Base-by-base conservation (phyloP, 2,888 invertebrate species). In the Lasioglossum calceatum region DNA sequence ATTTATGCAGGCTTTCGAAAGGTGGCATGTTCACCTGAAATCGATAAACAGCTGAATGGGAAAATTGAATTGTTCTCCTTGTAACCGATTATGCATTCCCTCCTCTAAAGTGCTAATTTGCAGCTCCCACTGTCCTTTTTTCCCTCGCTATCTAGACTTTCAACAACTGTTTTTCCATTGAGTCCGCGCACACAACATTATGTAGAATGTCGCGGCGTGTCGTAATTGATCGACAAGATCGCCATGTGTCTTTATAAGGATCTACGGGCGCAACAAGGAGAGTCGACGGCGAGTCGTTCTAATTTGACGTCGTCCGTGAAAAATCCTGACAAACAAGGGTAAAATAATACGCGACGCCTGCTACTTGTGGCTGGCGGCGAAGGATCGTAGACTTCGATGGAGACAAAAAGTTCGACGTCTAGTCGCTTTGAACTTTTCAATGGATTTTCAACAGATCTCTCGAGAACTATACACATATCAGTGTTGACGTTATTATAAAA, bases 1-100 rank as follows among this genome's bases (percentile, higher is more conserved):
- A 84, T 85, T 88, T 91, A 85, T 76, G 50, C 14, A 42, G 74
- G 61, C 82, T 87, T 88, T 89, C 84, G 82, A 91, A 89, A 85
- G 82, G 76, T 85, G 61, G 81, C 42, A 42, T 75, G 58, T 42
- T 61, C 61, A 23, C 54, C 39, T 79, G 54, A 77, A 85, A 77
- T 79, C 72, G 54, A 42, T 61, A 81, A 76, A 81, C 81, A 81
- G 70, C 61, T 84, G 32, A 78, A 32, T 73, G 58, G n/a, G 36
- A 54, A 73, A 80, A 58, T 32, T 19, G 27, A 78, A 64, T 79
- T 84, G 70, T 23, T 61, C 44, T 27, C 32, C 72, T 42, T 70
- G 27, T 23, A 27, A 36, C 36, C 32, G 64, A 50, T 64, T 76
- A 72, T 39, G 50, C 32, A 8, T 72, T 67, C 64, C 12, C 58